A percentile compares a stretch with the other conserved stretches of the same genome.
Evolutionary conservation across 2,113 vertebrate genomes (phyloP).

Genomic region (Poeciliopsis prolifica): DNA sequence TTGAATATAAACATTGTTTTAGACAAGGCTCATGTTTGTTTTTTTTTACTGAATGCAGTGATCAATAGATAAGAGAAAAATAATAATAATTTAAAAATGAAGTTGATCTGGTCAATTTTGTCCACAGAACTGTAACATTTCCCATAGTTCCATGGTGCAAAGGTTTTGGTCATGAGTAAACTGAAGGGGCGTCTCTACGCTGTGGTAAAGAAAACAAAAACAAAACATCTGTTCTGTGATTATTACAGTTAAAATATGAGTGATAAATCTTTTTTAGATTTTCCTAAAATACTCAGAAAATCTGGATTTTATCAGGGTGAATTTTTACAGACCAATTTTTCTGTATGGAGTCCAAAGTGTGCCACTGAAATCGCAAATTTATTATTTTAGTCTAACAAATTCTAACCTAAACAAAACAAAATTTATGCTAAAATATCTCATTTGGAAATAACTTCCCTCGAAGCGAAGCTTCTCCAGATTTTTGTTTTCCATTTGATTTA

Average conservation of each 20-base stretch:
- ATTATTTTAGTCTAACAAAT: background rate
- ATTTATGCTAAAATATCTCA: no score
- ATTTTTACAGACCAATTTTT: background rate
- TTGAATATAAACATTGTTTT: background rate
- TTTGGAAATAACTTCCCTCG: no score
- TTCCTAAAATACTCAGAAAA: background rate
- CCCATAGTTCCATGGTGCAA: slow-evolving; percentile 28
- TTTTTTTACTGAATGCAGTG: slow-evolving; percentile 51
- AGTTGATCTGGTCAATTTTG: slow-evolving; percentile 48
- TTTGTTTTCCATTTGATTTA: background rate
- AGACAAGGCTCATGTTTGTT: background rate
- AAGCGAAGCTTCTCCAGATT: background rate
- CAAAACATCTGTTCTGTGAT: background rate
- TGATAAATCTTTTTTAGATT: background rate
- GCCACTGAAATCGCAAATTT: background rate
- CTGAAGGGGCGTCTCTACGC: slow-evolving; percentile 58
- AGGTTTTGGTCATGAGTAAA: slow-evolving; percentile 77
- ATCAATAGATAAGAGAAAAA: slow-evolving; percentile 11
- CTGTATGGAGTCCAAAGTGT: slow-evolving; percentile 5
- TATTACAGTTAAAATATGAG: background rate
- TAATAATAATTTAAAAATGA: slow-evolving; percentile 13
- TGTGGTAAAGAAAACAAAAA: slow-evolving; percentile 10
- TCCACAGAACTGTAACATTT: slow-evolving; percentile 36
- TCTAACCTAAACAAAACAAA: background rate
- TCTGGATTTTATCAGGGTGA: background rate